phyloP scores from a whole-genome alignment of 1,140 invertebrate genomes.

The Drosophila grimshawi region DNA sequence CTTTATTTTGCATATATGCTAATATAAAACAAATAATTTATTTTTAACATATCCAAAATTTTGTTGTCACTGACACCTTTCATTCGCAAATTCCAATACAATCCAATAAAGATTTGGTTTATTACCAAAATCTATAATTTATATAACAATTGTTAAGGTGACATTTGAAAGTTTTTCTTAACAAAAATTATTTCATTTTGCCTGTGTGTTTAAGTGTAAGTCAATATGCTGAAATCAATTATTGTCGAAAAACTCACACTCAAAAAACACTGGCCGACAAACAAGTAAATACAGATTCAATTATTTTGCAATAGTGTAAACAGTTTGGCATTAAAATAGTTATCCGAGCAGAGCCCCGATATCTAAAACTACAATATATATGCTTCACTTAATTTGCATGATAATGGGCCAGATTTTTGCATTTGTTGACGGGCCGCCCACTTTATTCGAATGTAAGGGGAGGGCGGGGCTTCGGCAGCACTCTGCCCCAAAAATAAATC shows the following conservation, averaged over 20 bases:
- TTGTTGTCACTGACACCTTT: too few species aligned
- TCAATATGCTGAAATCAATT: slow-evolving; percentile 7
- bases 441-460: slow-evolving; percentile 18
- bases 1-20: too few species aligned
- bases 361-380: slow-evolving; percentile 60
- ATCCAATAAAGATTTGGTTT: neutral
- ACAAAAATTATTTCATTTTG: slow-evolving; percentile 6
- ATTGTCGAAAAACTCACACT: slow-evolving; percentile 4
- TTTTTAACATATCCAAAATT: too few species aligned
- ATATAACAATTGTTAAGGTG: neutral
- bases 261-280: slow-evolving; percentile 1
- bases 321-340: slow-evolving; percentile 52
- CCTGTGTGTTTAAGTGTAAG: neutral
- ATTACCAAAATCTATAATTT: too few species aligned
- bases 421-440: slow-evolving; percentile 47
- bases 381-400: slow-evolving; percentile 66
- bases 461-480: slow-evolving; percentile 9
- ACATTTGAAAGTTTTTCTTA: neutral
- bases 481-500: slow-evolving; percentile 64
- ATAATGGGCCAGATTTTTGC: slow-evolving; percentile 59
- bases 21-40: too few species aligned
- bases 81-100: neutral
- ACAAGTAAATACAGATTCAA: slow-evolving; percentile 5
- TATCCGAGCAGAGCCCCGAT: slow-evolving; percentile 29
- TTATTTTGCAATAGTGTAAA: slow-evolving; percentile 41